These are phyloP conservation scores for Octodonta nipae DNA, from an alignment of 2,888 invertebrate species.

Conservation along the genomic window DNA sequence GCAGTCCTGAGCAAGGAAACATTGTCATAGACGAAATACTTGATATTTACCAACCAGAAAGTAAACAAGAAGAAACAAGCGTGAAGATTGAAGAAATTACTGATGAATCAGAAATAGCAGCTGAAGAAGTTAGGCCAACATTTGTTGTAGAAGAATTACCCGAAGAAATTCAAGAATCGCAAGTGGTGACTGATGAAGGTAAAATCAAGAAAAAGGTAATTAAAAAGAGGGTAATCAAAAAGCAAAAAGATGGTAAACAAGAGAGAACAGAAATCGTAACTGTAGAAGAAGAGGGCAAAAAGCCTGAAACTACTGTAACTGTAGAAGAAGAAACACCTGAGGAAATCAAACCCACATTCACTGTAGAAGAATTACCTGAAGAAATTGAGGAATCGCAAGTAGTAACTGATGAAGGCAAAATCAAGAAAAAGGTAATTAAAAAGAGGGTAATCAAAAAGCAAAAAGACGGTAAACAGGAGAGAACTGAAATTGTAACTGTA, in stretches of 20 bases:
- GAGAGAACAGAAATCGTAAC: constrained; percentile 28
- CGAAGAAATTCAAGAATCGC: constrained; percentile 16
- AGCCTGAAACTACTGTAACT: constrained; percentile 19
- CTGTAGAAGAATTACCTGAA: constrained; percentile 17
- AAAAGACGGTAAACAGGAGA: constrained; percentile 27
- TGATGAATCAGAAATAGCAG: not conserved
- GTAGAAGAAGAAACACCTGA: constrained; percentile 21
- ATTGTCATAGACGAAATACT: constrained; percentile 42
- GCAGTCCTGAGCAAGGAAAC: constrained; percentile 30
- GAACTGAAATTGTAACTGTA: constrained; percentile 19
- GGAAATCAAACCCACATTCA: constrained; percentile 18
- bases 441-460: constrained; percentile 27
- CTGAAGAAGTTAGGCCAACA: not conserved
- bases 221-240: constrained; percentile 33
- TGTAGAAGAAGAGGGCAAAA: constrained; percentile 28
- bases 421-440: constrained; percentile 23
- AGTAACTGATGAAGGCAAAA: constrained; percentile 26
- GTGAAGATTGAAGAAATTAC: constrained; percentile 18
- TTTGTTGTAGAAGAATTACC: constrained; percentile 15
- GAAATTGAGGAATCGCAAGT: constrained; percentile 13
- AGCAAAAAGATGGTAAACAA: constrained; percentile 25
- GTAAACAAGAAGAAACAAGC: constrained; percentile 14
- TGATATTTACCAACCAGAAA: too few species aligned
- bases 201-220: constrained; percentile 22
- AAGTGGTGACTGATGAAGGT: constrained; percentile 20